Base-by-base conservation (phyloP, 2,888 invertebrate species). In the Steromphala cineraria region DNA sequence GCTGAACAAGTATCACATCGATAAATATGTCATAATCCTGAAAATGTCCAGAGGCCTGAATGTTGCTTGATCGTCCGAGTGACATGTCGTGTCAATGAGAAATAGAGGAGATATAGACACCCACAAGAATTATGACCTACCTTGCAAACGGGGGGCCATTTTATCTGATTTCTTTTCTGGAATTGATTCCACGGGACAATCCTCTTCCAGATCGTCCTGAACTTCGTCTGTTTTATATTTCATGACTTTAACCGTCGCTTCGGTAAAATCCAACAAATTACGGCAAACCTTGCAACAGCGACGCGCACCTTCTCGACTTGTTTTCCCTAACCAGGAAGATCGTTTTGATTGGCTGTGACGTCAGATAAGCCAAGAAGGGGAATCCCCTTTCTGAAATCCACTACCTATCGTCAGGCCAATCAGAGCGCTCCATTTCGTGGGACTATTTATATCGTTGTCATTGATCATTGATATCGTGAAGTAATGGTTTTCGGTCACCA, bases 321-420 rank as follows among this genome's bases (percentile, higher is more conserved):
- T 36, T 36, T 36, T 36, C 36, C 36, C 36, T 36, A 67, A 62
- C 77, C 71, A 31, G 36, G 80, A 77, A 80, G 77, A 55, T 67
- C 67, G 40, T 13, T 8, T 28, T 67, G 40, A 78, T 80, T 80
- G 80, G 78, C 53, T 36, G 5, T 67, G 19, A 3, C 55, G 40
- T 21, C 17, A 15, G 28, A 15, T n/a, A n/a, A 52, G 40, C 15
- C 7, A 5, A 28, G 74, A 79, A 79, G 79, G 79, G 79, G 67
- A 79, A 79, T 53, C 53, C 79, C 79, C 79, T 79, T 55, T 15
- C 74, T 40, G 17, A 71, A 71, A 28, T 15, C 71, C n/a, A 36
- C 36, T 8, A 1, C 8, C 24, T 2, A 28, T 36, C 28, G 40
- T 31, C 71, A 36, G 28, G 7, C 71, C 56, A 56, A 56, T 56